phyloP scores from a whole-genome alignment of 2,888 invertebrate genomes.

The Nowickia ferox region DNA sequence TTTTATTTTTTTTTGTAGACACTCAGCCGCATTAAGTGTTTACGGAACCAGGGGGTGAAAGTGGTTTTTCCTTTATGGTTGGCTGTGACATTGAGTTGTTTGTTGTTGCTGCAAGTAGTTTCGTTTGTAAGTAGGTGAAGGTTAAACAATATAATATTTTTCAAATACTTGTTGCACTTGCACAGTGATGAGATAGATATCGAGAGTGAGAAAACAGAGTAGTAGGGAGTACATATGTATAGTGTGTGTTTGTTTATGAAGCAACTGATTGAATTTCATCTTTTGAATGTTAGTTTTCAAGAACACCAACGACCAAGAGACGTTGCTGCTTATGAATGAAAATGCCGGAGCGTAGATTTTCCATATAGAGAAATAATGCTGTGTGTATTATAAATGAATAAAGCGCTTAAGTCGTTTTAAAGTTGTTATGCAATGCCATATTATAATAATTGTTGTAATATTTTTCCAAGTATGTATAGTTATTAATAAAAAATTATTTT shows the following conservation, averaged over 20 bases:
- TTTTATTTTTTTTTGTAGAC: not conserved
- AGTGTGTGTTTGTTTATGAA: conserved; percentile 14
- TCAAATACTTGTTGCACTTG: conserved; percentile 63
- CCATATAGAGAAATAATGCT: not conserved
- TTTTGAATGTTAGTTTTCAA: conserved; percentile 34
- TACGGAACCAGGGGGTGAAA: conserved; percentile 65
- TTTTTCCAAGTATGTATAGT: too few relatives aligned
- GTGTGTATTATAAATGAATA: too few relatives aligned
- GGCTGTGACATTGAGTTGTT: conserved; percentile 53
- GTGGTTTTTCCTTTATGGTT: conserved; percentile 59
- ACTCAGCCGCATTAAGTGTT: conserved; percentile 35
- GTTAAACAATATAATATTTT: conserved; percentile 47
- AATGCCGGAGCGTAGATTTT: conserved; percentile 4
- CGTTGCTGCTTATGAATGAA: conserved; percentile 49
- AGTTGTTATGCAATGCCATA: too few relatives aligned
- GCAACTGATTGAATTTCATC: conserved; percentile 34
- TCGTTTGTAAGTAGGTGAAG: conserved; percentile 66
- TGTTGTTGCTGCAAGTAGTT: conserved; percentile 52
- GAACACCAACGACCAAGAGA: conserved; percentile 7
- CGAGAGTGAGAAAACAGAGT: conserved; percentile 27
- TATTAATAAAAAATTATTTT: too few relatives aligned
- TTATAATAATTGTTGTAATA: too few relatives aligned
- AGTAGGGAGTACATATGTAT: conserved; percentile 4
- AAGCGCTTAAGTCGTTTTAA: too few relatives aligned
- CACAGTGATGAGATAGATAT: conserved; percentile 1